These are phyloP conservation scores for Cygnus atratus DNA, from an alignment of 2,113 vertebrate genomes.

Conservation along the genomic window DNA sequence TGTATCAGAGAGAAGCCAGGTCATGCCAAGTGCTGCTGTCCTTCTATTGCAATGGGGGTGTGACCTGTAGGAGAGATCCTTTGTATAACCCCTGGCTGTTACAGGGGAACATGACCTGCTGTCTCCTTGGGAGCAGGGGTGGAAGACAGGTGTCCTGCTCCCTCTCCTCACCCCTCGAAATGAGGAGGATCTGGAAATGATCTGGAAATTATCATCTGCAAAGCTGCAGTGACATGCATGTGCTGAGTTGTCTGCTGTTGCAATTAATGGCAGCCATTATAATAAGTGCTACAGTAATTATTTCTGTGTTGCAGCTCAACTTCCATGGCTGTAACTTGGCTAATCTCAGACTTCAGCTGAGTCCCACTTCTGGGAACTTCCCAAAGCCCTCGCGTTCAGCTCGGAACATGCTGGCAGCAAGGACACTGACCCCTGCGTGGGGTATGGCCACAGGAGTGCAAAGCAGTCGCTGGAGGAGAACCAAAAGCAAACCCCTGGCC, in stretches of 20 bases:
- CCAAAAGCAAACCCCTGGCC: not conserved
- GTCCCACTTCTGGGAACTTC: not conserved
- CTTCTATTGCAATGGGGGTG: not conserved
- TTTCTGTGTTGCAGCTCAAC: not conserved
- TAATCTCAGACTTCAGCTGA: not conserved
- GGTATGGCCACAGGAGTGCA: fast-evolving
- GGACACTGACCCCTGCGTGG: not conserved
- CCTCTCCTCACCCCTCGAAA: not conserved
- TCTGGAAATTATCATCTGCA: not conserved
- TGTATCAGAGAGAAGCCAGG: not conserved
- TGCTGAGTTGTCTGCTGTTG: not conserved
- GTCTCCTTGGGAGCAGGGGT: not conserved
- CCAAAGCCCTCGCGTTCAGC: fast-evolving
- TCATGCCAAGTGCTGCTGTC: not conserved
- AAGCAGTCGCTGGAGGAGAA: not conserved
- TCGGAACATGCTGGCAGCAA: fast-evolving
- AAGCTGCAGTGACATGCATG: not conserved
- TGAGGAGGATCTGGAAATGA: not conserved
- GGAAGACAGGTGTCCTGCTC: fast-evolving
- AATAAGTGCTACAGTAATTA: not conserved
- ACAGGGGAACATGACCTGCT: not conserved
- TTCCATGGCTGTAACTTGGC: not conserved
- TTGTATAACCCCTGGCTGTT: fast-evolving
- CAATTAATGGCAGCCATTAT: not conserved
- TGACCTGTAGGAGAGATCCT: not conserved